Evolutionary conservation across 2,113 vertebrate genomes (phyloP), one percentile per base, ranked within the genome.

Genomic region (Nematolebias whitei): DNA sequence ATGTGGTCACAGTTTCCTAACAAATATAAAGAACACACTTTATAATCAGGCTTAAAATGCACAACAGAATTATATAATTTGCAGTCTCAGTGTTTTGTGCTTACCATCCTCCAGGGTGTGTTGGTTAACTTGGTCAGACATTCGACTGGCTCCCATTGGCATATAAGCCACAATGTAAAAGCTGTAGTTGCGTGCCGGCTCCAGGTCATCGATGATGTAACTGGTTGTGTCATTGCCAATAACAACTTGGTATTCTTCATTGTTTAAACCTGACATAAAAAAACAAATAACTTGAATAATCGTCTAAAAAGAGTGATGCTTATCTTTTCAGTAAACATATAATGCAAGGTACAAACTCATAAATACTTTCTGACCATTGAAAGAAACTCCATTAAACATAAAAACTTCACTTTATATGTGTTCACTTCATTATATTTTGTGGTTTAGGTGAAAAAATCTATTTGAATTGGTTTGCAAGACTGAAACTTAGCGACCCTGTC

Each of bases 141-240:
- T 99, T 82, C 97, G 97, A 81, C 97, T 99, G 77, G 98, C 98
- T 76, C 98, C 98, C 94, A 99, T 91, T 12, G 98, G 96, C 98
- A 99, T 98, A 73, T 99, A 99, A 1, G 98, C 98, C 53, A 99
- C 98, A 1, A 99, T 92, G 80, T 99, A 99, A 89, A 99, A 99
- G 29, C 94, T 96, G 76, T 99, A 99, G 89, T 97, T 98, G 89
- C 94, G 93, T 22, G 95, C 97, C 16, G 98, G 92, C 64, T 98
- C 96, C 71, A 99, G 88, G 86, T 99, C 98, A 71, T 98, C 96
- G 41, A 99, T 94, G 72, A 98, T 94, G 75, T 98, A 96, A 87
- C 96, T 96, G 24, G 95, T 98, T 12, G 98, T 99, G 84, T 99
- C 97, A 40, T 99, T 99, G 68, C 98, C 97, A 65, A 99, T 97